phyloP scores from a whole-genome alignment of 37 sponge, comb jelly and placozoan genomes.

The Amphimedon queenslandica region DNA sequence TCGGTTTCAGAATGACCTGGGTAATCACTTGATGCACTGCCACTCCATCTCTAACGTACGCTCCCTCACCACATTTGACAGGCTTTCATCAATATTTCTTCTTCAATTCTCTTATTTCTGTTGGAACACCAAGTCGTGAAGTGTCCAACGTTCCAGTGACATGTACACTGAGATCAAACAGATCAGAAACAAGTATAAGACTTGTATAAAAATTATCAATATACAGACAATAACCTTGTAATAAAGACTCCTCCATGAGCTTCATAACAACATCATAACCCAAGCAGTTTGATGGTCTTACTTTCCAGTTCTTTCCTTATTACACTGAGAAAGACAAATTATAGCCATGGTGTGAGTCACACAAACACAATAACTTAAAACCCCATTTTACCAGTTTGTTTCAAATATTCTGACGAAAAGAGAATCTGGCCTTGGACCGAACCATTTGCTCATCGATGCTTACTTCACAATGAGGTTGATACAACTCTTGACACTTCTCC shows the following conservation, averaged over 20 bases:
- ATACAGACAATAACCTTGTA: slow-evolving; percentile 49
- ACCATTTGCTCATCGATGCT: neutral
- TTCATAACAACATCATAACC: slow-evolving; percentile 39
- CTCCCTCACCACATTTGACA: slow-evolving; percentile 17
- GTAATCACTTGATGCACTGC: slow-evolving; percentile 16
- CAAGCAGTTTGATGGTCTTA: neutral
- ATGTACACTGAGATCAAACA: slow-evolving; percentile 2
- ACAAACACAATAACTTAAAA: slow-evolving; percentile 34
- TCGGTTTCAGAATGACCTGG: slow-evolving; percentile 27
- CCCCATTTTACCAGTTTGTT: slow-evolving; percentile 58
- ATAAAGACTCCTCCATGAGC: neutral
- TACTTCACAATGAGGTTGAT: neutral
- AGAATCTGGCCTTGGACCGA: neutral
- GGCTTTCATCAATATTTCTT: neutral
- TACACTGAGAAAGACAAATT: slow-evolving; percentile 32
- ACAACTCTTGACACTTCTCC: neutral
- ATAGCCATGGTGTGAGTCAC: slow-evolving; percentile 20
- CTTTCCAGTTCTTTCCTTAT: slow-evolving; percentile 20
- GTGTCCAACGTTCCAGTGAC: slow-evolving; percentile 27
- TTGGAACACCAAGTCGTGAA: slow-evolving; percentile 13
- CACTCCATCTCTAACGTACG: slow-evolving; percentile 17
- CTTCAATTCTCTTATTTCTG: neutral
- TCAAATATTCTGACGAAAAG: slow-evolving; percentile 28
- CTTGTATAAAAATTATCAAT: slow-evolving; percentile 45
- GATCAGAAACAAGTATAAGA: slow-evolving; percentile 3